Conservation (phyloP, 2,113 vertebrate genomes). For the Pica pica region DNA sequence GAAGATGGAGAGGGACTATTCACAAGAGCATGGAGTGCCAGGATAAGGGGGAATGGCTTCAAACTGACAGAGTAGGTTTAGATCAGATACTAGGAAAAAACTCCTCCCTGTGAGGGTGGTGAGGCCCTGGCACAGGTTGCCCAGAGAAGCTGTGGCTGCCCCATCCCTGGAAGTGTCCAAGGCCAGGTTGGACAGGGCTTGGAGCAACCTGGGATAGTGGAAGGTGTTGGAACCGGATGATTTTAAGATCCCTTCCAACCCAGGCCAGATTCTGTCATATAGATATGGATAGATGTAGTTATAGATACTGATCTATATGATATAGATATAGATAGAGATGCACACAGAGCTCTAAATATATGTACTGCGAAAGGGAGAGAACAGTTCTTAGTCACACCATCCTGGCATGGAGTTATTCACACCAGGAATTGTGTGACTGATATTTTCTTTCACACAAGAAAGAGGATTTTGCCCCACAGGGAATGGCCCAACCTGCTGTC, state of each 20-base stretch:
- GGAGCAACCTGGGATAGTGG: neutral
- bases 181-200: fast-evolving
- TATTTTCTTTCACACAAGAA: neutral
- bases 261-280: neutral
- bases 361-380: neutral
- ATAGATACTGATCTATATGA: neutral
- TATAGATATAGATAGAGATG: neutral
- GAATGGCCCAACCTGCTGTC: neutral
- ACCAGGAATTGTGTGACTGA: neutral
- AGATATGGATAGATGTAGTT: neutral
- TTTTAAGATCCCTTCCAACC: neutral
- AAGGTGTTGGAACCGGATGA: neutral
- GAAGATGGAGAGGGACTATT: neutral
- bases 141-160: neutral
- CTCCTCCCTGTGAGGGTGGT: fast-evolving
- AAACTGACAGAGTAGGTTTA: neutral
- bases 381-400: neutral
- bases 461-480: neutral
- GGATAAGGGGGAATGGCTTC: fast-evolving
- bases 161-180: neutral
- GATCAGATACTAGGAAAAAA: neutral
- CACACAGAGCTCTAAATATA: neutral
- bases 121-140: fast-evolving
- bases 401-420: neutral
- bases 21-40: neutral